These are phyloP conservation scores for Thymallus thymallus DNA, from an alignment of 2,113 vertebrate species.

Conservation along the genomic window DNA sequence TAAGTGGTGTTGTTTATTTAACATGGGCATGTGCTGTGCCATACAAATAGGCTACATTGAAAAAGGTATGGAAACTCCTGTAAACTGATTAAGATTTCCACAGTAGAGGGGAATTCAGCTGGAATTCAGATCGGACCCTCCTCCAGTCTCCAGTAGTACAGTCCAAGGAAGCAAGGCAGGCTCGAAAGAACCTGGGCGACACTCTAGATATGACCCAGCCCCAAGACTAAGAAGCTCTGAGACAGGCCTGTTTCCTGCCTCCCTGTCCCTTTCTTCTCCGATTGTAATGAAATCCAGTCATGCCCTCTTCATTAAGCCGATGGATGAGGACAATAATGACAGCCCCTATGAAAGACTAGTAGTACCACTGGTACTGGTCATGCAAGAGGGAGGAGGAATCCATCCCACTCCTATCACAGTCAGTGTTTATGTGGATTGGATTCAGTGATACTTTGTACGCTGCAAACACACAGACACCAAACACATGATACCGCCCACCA, in stretches of 20 bases:
- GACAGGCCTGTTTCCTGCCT: conserved; percentile 11
- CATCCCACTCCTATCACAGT: not conserved
- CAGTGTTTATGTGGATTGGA: too few relatives aligned
- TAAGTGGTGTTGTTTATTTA: not conserved
- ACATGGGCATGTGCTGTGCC: not conserved
- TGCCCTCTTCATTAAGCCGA: conserved; percentile 41
- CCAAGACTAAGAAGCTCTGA: not conserved
- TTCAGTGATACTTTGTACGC: too few relatives aligned
- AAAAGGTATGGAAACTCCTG: conserved; percentile 18
- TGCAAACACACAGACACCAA: too few relatives aligned
- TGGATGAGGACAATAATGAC: conserved; percentile 26
- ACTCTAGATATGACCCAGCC: not conserved
- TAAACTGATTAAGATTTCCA: conserved; percentile 48
- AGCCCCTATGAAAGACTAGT: conserved; percentile 20
- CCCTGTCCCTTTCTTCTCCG: conserved; percentile 9
- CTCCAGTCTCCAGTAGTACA: not conserved
- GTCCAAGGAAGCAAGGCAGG: conserved; percentile 9
- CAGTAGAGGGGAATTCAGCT: conserved; percentile 3
- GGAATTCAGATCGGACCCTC: conserved; percentile 1
- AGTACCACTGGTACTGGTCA: conserved; percentile 4
- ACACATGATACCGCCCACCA: too few relatives aligned
- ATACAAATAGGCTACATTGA: not conserved
- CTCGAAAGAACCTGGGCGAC: not conserved
- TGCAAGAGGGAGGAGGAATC: not conserved
- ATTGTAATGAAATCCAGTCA: conserved; percentile 49